Evolutionary conservation across 2,113 vertebrate species (phyloP).

Genomic region (Carassius auratus): DNA sequence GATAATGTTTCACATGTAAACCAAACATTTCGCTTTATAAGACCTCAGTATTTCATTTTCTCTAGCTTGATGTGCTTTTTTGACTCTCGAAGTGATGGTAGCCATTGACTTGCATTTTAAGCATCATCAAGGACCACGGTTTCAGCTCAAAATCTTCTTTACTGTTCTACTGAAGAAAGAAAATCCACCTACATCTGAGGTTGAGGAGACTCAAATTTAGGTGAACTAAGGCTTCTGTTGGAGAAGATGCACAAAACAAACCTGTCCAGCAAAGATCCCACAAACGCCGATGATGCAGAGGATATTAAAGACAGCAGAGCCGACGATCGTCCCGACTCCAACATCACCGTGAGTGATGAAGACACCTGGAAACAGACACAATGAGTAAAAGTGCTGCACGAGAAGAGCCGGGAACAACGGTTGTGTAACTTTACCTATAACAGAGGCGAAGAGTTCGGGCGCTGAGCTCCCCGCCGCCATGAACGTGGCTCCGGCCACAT

Average conservation of each 20-base stretch:
- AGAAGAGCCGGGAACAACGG: background rate
- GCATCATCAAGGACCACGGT: background rate
- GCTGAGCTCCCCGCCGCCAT: conserved; percentile 99
- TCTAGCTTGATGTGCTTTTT: background rate
- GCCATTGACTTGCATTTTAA: background rate
- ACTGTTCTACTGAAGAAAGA: too few relatives aligned
- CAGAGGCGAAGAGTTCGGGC: conserved; percentile 93
- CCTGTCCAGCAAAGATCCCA: conserved; percentile 95
- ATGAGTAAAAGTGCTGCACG: background rate
- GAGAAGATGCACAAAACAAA: conserved; percentile 66
- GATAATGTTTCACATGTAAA: background rate
- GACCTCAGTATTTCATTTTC: background rate
- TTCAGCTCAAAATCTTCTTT: background rate
- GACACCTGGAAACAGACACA: conserved; percentile 80
- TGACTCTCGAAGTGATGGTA: background rate
- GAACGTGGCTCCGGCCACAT: conserved; percentile 97
- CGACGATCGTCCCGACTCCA: conserved; percentile 96
- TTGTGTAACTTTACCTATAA: conserved; percentile 82
- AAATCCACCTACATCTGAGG: too few relatives aligned
- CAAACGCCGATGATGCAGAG: conserved; percentile 97
- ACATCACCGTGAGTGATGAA: conserved; percentile 98
- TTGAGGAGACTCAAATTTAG: too few relatives aligned
- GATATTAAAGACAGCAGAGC: conserved; percentile 97
- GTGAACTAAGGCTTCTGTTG: background rate
- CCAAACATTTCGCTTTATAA: background rate